A percentile compares a stretch with the other conserved stretches of the same genome.
These are phyloP conservation scores for Lepidothrix coronata DNA, from an alignment of 2,113 vertebrate species.

Conservation along the genomic window DNA sequence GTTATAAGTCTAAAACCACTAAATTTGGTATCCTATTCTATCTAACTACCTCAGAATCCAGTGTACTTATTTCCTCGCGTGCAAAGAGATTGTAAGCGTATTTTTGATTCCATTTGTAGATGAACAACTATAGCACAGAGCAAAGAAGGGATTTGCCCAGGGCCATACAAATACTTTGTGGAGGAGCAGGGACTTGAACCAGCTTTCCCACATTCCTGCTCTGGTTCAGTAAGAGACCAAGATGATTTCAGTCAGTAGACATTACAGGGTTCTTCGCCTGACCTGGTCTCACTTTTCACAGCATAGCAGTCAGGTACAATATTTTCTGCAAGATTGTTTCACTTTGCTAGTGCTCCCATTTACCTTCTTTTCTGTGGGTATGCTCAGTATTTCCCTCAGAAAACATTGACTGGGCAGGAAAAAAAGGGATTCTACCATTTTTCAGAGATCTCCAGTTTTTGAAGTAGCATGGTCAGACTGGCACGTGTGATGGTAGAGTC, in stretches of 20 bases:
- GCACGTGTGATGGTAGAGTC: not conserved
- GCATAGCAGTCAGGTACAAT: not conserved
- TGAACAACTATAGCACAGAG: not conserved
- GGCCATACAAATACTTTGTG: not conserved
- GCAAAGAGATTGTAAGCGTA: not conserved
- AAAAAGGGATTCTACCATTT: not conserved
- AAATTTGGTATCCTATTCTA: not conserved
- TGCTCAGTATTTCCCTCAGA: not conserved
- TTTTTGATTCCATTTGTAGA: not conserved
- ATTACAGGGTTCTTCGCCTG: not conserved
- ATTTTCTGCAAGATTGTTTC: not conserved
- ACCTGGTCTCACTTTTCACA: not conserved
- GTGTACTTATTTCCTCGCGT: rapidly evolving
- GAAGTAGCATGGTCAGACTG: not conserved
- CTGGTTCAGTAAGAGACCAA: slow-evolving; percentile 22
- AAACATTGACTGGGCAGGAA: not conserved
- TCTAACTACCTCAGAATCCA: not conserved
- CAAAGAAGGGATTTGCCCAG: not conserved
- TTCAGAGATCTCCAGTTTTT: not conserved
- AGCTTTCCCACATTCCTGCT: slow-evolving; percentile 34
- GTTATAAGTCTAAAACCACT: not conserved
- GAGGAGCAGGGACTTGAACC: not conserved
- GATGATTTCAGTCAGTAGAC: not conserved
- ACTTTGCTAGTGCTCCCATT: not conserved
- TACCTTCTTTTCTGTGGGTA: rapidly evolving